Evolutionary conservation across 2,797 vertebrate genomes (phyloP), one percentile per base, ranked within the genome.

Genomic region (Aselliscus stoliczkanus): DNA sequence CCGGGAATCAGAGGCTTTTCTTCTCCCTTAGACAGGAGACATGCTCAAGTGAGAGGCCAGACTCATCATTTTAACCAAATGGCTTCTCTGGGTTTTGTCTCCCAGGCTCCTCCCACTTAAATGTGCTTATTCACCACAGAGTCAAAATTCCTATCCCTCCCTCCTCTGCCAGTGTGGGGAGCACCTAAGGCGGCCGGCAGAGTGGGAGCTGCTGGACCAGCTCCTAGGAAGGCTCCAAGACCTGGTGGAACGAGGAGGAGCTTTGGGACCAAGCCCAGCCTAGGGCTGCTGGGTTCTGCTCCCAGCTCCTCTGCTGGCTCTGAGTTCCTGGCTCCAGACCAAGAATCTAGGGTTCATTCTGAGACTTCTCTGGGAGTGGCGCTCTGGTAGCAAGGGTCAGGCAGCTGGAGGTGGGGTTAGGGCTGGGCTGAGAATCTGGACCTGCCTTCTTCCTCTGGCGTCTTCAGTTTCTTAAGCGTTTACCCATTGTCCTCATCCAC

Each of bases 71-170:
- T 87, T 67, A 70, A 93, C 85, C 77, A 13, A 94, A 62, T 1
- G 47, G 60, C 42, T 69, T 39, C 47, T 29, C 89, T 15, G 93
- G 27, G 70, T 69, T 9, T 25, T 2, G 39, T 47, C 77, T 95
- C 31, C 52, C 84, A 70, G 85, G 80, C 62, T 93, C 73, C 90
- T 95, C 82, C 82, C 73, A 20, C 18, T 67, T 80, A 76, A 96
- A 89, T 21, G 17, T 88, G 87, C 62, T 94, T 67, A 83, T 64
- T 88, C 80, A 91, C 65, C 86, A 50, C 11, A 7, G 81, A 69
- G 44, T 82, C 76, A 81, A 88, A 77, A 87, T 93, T 89, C 70
- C 58, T 21, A 7, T 21, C 29, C 21, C 58, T 89, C 72, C 12
- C 5, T 10, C 34, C 58, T 95, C 34, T 20, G 39, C 44, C 54